phyloP scores from a whole-genome alignment of 2,888 invertebrate species.

The Poecilus cupreus region DNA sequence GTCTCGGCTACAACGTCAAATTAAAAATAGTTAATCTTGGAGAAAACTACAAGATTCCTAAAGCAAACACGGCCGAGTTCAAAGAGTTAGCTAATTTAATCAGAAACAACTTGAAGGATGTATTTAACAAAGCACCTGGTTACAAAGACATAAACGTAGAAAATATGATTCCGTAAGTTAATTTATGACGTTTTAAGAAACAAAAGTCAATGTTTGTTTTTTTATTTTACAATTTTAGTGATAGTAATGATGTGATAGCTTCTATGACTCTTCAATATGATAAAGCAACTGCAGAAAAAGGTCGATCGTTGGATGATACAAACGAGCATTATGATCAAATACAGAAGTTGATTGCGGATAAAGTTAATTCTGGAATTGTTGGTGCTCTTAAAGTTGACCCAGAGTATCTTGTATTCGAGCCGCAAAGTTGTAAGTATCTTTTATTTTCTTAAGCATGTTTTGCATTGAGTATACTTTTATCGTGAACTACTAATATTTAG shows the following conservation, averaged over 20 bases:
- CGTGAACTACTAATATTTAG: too few relatives aligned
- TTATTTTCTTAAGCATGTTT: too few relatives aligned
- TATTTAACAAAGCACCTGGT: constrained; percentile 80
- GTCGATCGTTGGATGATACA: constrained; percentile 71
- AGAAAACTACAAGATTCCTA: constrained; percentile 84
- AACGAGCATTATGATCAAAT: constrained; percentile 68
- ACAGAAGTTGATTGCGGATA: constrained; percentile 80
- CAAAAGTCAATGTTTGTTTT: background rate
- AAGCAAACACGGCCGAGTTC: constrained; percentile 83
- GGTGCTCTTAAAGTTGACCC: constrained; percentile 90
- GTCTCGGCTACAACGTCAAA: constrained; percentile 81
- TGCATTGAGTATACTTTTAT: too few relatives aligned
- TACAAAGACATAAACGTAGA: constrained; percentile 82
- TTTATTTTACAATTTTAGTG: constrained; percentile 69
- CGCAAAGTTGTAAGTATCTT: constrained; percentile 81
- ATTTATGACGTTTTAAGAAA: too few relatives aligned
- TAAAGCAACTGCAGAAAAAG: constrained; percentile 79
- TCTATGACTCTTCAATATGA: constrained; percentile 85
- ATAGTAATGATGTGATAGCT: constrained; percentile 83
- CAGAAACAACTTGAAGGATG: constrained; percentile 78
- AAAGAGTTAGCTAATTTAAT: constrained; percentile 81
- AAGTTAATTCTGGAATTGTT: constrained; percentile 82
- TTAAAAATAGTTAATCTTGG: constrained; percentile 86
- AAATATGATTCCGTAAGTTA: constrained; percentile 81
- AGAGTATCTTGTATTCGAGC: constrained; percentile 83